These are phyloP conservation scores for Pachydiplax longipennis DNA, from an alignment of 2,888 invertebrate genomes.

Conservation along the genomic window DNA sequence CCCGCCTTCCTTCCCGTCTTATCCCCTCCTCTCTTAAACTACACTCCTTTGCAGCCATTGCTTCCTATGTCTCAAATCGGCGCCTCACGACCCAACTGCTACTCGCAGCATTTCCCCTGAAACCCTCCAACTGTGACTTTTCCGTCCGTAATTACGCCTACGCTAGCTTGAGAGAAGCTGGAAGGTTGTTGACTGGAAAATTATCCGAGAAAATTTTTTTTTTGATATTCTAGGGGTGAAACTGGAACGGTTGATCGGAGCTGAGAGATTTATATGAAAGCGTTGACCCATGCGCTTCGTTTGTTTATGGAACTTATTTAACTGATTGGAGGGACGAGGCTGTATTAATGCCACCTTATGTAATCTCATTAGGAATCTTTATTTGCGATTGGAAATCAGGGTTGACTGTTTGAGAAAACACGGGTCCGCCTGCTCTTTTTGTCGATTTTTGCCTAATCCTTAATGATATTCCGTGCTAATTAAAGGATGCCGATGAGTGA, in stretches of 20 bases:
- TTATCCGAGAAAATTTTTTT: neutral
- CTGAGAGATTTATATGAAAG: neutral
- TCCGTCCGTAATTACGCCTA: neutral
- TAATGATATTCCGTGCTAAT: too few species aligned
- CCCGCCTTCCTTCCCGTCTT: neutral
- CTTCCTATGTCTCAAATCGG: neutral
- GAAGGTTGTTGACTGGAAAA: neutral
- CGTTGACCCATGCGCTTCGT: neutral
- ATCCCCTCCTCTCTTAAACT: neutral
- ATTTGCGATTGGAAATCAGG: too few species aligned
- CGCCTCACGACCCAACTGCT: neutral
- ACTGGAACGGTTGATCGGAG: constrained; percentile 3
- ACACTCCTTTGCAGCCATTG: neutral
- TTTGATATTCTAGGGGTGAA: neutral
- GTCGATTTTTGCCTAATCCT: too few species aligned
- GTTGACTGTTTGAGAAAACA: too few species aligned
- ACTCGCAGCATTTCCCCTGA: constrained; percentile 1
- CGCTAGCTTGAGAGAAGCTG: neutral
- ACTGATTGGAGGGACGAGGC: neutral
- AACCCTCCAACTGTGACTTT: neutral
- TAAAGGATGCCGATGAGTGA: too few species aligned
- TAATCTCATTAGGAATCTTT: neutral
- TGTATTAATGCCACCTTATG: neutral
- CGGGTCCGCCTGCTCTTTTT: too few species aligned
- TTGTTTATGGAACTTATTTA: neutral